Evolutionary conservation across 2,888 invertebrate species (phyloP).

Genomic region (Elaeidobius kamerunicus): DNA sequence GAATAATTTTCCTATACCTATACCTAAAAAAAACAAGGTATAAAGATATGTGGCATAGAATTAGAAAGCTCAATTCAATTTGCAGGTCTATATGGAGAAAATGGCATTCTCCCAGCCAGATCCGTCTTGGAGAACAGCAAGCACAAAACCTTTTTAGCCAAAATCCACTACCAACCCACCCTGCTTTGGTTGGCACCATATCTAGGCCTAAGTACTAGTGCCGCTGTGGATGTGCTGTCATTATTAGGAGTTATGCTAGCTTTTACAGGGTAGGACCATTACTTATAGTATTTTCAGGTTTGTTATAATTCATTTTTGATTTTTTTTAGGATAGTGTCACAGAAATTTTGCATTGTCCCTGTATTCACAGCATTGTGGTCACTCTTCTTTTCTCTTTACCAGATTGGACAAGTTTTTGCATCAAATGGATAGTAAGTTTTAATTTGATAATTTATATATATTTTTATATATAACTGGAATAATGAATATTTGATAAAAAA

Average conservation of each 20-base stretch:
- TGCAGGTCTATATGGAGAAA: slow-evolving; percentile 70
- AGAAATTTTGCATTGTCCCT: slow-evolving; percentile 58
- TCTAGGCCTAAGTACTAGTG: slow-evolving; percentile 62
- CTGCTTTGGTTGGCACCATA: slow-evolving; percentile 64
- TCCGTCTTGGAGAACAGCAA: slow-evolving; percentile 49
- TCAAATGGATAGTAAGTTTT: slow-evolving; percentile 67
- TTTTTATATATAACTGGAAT: too few relatives aligned
- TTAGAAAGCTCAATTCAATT: too few relatives aligned
- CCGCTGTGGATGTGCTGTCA: slow-evolving; percentile 66
- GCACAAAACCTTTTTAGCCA: slow-evolving; percentile 53
- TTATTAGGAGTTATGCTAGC: slow-evolving; percentile 63
- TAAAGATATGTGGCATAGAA: too few relatives aligned
- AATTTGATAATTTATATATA: neutral
- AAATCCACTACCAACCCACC: slow-evolving; percentile 62
- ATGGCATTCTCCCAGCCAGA: slow-evolving; percentile 67
- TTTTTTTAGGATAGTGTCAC: slow-evolving; percentile 56
- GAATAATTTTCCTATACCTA: too few relatives aligned
- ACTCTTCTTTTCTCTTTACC: slow-evolving; percentile 70
- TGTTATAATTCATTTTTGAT: slow-evolving; percentile 13
- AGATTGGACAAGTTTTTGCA: slow-evolving; percentile 72
- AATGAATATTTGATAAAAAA: too few relatives aligned
- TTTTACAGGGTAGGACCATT: slow-evolving; percentile 58
- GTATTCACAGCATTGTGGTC: slow-evolving; percentile 65
- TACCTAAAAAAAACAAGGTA: too few relatives aligned
- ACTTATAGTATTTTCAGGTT: too few relatives aligned